Evolutionary conservation across 2,797 vertebrate genomes (phyloP).

Genomic region (Rhabdomys pumilio): DNA sequence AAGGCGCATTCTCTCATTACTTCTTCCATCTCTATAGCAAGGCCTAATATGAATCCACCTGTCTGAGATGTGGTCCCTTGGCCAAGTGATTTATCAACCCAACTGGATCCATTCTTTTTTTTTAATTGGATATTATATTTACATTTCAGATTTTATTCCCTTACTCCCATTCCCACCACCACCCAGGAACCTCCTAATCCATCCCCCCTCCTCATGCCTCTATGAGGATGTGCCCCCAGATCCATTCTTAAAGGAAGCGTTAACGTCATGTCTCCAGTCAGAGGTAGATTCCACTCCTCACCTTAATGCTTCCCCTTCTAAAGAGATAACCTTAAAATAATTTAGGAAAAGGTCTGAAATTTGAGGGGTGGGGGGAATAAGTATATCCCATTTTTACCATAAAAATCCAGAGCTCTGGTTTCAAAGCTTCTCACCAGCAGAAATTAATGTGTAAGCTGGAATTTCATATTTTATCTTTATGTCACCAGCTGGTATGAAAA

Average conservation of each 20-base stretch:
- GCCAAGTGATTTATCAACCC: neutral
- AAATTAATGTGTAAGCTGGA: neutral
- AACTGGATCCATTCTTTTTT: neutral
- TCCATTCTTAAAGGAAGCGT: neutral
- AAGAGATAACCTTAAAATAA: neutral
- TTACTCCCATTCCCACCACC: too few relatives aligned
- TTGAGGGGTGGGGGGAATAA: neutral
- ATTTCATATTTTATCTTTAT: neutral
- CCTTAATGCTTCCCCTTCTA: neutral
- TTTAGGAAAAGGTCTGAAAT: neutral
- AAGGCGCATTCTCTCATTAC: neutral
- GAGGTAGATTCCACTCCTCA: neutral
- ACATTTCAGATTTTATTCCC: too few relatives aligned
- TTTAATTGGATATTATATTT: too few relatives aligned
- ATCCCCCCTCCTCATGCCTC: too few relatives aligned
- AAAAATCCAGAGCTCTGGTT: neutral
- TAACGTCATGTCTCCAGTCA: neutral
- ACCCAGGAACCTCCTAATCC: too few relatives aligned
- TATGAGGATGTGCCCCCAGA: neutral
- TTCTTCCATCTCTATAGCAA: neutral
- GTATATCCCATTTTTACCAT: neutral
- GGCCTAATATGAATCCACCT: neutral
- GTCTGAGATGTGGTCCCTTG: neutral
- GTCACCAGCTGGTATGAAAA: neutral
- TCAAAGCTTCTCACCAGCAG: neutral